Base-by-base conservation (phyloP, 2,797 vertebrate genomes). In the Sebastes itinus region DNA sequence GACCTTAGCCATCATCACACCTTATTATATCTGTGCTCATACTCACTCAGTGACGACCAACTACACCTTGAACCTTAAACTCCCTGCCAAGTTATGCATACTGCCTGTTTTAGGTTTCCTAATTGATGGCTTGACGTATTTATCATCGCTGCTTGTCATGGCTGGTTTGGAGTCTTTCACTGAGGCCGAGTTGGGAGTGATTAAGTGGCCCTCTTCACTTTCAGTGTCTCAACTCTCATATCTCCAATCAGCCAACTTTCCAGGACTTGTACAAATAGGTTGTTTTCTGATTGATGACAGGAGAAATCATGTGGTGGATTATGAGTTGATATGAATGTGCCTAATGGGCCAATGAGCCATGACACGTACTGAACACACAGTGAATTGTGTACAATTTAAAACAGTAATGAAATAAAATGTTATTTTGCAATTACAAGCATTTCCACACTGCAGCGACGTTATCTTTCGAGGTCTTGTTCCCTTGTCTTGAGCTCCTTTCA, bases 161-260 rank as follows among this genome's bases (percentile, higher is more conserved):
- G 81, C 84, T 70, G 66, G 78, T 89, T 79, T 35, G 7, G 54
- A 73, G 77, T 84, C 82, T 82, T 84, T 89, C 77, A 83, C 65
- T 35, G 62, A 81, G 70, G 71, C 75, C 7, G 7, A 62, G 75
- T 72, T 46, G 60, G 68, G 61, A 73, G 78, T 91, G 88, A 93
- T 91, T 74, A 87, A 92, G 84, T 87, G 86, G 27, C 79, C 83
- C 77, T 93, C 88, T 91, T 94, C 87, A 88, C 91, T 88, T 92
- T 92, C 88, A 76, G 78, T 46, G 72, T 81, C 81, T 88, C 38
- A 38, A 14, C 13, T 38, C 38, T 14, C 88, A 75, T 46, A 77
- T 66, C 71, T 83, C 61, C 7, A 27, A 59, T 55, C 75, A 58
- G 67, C 16, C 77, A 32, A 23, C 23, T 77, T 71, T 74, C 20